Percentiles rank a stretch among this genome's conserved stretches.
Evolutionary conservation across 2,797 vertebrate genomes (phyloP).

Genomic region (Rachycentron canadum): DNA sequence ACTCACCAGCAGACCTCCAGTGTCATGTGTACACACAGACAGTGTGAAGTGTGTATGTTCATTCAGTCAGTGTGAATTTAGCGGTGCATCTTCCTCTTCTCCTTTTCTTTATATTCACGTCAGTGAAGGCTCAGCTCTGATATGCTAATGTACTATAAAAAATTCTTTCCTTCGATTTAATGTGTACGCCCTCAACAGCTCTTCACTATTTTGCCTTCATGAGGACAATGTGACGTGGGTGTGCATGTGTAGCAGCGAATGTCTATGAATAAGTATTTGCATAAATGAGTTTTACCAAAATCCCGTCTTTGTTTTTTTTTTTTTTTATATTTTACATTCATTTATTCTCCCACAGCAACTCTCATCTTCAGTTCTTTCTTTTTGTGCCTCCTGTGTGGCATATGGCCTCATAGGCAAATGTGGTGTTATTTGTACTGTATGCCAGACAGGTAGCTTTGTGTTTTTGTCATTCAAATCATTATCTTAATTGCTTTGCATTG

Average conservation of each 20-base stretch:
- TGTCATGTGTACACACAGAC: background rate
- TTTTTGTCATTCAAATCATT: conserved; percentile 74
- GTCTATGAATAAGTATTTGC: conserved; percentile 45
- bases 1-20: conserved; percentile 7
- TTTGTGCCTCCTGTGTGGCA: conserved; percentile 27
- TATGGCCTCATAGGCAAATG: conserved; percentile 51
- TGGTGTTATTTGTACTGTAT: conserved; percentile 46
- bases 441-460: conserved; percentile 58
- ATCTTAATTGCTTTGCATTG: conserved; percentile 68
- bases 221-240: conserved; percentile 41
- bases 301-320: conserved; percentile 18
- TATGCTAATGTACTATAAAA: conserved; percentile 50
- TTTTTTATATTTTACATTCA: conserved; percentile 8
- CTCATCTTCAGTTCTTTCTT: conserved; percentile 45
- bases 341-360: conserved; percentile 45
- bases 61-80: conserved; percentile 22
- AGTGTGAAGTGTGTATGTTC: conserved; percentile 9
- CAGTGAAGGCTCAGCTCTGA: conserved; percentile 33
- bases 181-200: conserved; percentile 22
- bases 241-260: conserved; percentile 24
- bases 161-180: conserved; percentile 19
- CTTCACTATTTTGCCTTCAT: conserved; percentile 27
- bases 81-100: conserved; percentile 12
- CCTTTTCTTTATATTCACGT: conserved; percentile 5
- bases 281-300: conserved; percentile 44